These are phyloP conservation scores for Spea multiplicata DNA, from an alignment of 2,113 vertebrate species.

Conservation along the genomic window DNA sequence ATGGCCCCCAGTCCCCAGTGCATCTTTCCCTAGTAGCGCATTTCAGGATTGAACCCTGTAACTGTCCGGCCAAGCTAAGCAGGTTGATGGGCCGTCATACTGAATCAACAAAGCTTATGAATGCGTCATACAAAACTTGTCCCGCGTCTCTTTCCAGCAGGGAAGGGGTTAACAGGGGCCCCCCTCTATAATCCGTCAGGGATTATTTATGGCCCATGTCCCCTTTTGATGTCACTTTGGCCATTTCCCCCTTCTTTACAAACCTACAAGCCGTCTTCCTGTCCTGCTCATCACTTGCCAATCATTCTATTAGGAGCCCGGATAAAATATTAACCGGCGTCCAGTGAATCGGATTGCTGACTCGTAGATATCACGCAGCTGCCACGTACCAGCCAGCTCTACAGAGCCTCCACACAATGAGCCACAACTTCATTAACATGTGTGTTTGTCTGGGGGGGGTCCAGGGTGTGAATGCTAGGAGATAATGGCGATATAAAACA, in stretches of 20 bases:
- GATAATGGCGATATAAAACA: too few relatives aligned
- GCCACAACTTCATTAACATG: constrained; percentile 34
- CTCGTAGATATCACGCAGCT: constrained; percentile 43
- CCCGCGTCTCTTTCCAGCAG: neutral
- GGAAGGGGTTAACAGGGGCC: neutral
- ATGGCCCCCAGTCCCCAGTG: too few relatives aligned
- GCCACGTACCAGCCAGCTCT: constrained; percentile 36
- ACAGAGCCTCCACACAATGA: constrained; percentile 30
- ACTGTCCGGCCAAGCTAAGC: too few relatives aligned
- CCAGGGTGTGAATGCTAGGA: neutral
- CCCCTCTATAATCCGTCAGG: constrained; percentile 23
- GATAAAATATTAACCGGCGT: constrained; percentile 47
- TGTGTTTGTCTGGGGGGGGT: constrained; percentile 22
- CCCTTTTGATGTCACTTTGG: constrained; percentile 32
- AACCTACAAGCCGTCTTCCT: constrained; percentile 32
- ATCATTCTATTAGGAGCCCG: constrained; percentile 29
- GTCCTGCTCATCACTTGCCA: constrained; percentile 43
- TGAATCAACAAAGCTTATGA: too few relatives aligned
- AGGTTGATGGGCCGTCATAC: too few relatives aligned
- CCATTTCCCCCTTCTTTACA: constrained; percentile 27
- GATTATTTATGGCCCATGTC: constrained; percentile 10
- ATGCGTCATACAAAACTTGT: too few relatives aligned
- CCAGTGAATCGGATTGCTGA: constrained; percentile 46
- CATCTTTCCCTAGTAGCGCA: too few relatives aligned
- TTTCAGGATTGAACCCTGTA: too few relatives aligned